Base-by-base conservation (phyloP, 2,797 vertebrate species). In the Gadopsis bispinosus region DNA sequence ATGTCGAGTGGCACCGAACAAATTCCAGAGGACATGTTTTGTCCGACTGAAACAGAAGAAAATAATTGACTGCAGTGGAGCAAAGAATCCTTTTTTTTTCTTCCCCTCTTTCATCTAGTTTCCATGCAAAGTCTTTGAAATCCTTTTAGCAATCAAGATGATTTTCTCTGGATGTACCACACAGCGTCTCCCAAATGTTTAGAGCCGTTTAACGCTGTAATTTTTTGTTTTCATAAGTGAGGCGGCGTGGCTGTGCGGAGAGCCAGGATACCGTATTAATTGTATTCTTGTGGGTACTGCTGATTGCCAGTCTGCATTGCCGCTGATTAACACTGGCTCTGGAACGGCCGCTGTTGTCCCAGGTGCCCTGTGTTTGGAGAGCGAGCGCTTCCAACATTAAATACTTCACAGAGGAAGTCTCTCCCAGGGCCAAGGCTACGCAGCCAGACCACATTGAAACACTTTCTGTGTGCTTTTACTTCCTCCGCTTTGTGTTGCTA, bases 291-390 rank as follows among this genome's bases (percentile, higher is more conserved):
- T 78, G 89, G 89, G 83, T 75, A 58, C 80, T 80, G 83, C 88
- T 94, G 90, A 93, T 94, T 94, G 92, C 93, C 93, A 86, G 88
- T 83, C 89, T 81, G 87, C 82, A 74, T 87, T 78, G 91, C 90
- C 74, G 86, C 93, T 96, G 94, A 96, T 96, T 95, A 96, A 94
- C 92, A 88, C 88, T 70, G 79, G 90, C 85, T 81, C 89, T 94
- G 93, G 89, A 94, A 85, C 81, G 66, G 87, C 93, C 84, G 90
- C 90, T 96, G 95, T 95, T 96, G 94, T 96, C 94, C 94, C 95
- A 96, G 96, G 95, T 96, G 94, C 92, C 85, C 88, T 69, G 88
- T 95, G 94, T 95, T 94, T 96, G 88, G 88, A 95, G 86, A 95
- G 90, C 81, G 89, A 91, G 73, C 48, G 88, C 88, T 87, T 95